Percentiles rank a stretch among this genome's conserved stretches.
These are phyloP conservation scores for Thamnaconus septentrionalis DNA, from an alignment of 2,113 vertebrate species.

Conservation along the genomic window DNA sequence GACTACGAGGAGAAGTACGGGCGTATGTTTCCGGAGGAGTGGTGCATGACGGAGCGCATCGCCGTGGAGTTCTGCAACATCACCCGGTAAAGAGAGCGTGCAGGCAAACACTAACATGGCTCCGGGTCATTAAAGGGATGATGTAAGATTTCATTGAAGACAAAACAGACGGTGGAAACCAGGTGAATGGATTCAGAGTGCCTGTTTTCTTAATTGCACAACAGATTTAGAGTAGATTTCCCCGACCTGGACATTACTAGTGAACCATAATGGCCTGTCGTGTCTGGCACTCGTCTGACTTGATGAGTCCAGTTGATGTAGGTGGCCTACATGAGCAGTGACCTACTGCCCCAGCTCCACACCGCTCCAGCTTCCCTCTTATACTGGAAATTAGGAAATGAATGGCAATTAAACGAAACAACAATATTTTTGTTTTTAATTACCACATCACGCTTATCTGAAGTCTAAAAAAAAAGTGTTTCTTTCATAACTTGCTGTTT, in stretches of 20 bases:
- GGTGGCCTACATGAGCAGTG: conserved; percentile 45
- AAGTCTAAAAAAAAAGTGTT: conserved; percentile 5
- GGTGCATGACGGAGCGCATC: conserved; percentile 96
- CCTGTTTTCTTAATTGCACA: no score
- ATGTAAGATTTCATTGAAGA: no score
- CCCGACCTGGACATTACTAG: no score
- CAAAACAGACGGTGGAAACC: no score
- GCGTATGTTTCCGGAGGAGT: conserved; percentile 94
- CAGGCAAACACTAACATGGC: background rate
- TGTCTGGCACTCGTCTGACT: conserved; percentile 17
- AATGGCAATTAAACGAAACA: no score
- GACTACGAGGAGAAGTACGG: conserved; percentile 98
- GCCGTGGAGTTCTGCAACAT: conserved; percentile 96
- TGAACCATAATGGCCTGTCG: conserved; percentile 2
- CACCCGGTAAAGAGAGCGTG: conserved; percentile 80
- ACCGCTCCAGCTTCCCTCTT: background rate
- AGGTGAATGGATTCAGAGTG: no score
- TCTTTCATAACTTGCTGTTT: conserved; percentile 8
- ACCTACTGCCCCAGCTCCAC: conserved; percentile 22
- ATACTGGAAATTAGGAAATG: no score
- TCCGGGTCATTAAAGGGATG: no score
- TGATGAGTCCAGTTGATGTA: conserved; percentile 21
- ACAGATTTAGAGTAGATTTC: no score
- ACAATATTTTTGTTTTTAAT: no score
- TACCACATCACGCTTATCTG: background rate